Evolutionary conservation across 2,888 invertebrate genomes (phyloP), one percentile per base, ranked within the genome.

Genomic region (Zhuqinia jingwanae): DNA sequence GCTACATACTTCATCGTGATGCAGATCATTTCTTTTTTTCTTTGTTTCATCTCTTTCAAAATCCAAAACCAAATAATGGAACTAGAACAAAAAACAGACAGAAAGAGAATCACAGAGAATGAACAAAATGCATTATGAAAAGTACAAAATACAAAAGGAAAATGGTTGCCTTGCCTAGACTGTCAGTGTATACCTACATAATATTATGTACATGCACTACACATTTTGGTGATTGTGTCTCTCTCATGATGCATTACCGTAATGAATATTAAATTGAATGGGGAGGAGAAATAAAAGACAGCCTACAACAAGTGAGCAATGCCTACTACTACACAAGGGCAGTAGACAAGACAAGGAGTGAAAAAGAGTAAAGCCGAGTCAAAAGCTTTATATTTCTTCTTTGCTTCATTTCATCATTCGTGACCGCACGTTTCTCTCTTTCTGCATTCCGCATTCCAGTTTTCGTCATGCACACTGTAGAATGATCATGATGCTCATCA

Each of bases 201-300:
- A n/a, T n/a, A n/a, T n/a, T n/a, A n/a, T 36, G 36, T 36, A 36
- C 36, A 8, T 36, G 36, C n/a, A 36, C n/a, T 8, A 27, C 1
- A 30, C 25, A 73, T n/a, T 8, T 22, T 73, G 50, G 1, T 63
- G 60, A 30, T 25, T 63, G 60, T 3, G n/a, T 17, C 36, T 53
- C 30, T 53, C 50, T 56, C 30, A 50, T 27, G 53, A 27, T 25
- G 27, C 77, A 84, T 77, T 84, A 56, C 63, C 63, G 68, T 77
- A 77, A 84, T 84, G 77, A 84, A 77, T 68, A 77, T 77, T 84
- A 84, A 84, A 84, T 77, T 77, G 77, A 68, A 83, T 45, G 84
- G 50, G 15, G 50, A 65, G 15, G 50, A 27, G 3, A 56, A 42
- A 76, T 47, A 56, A 42, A 53, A 15, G 36, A 8, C 36, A 36